phyloP scores from a whole-genome alignment of 2,113 vertebrate species.

The Psephotus haematonotus region DNA sequence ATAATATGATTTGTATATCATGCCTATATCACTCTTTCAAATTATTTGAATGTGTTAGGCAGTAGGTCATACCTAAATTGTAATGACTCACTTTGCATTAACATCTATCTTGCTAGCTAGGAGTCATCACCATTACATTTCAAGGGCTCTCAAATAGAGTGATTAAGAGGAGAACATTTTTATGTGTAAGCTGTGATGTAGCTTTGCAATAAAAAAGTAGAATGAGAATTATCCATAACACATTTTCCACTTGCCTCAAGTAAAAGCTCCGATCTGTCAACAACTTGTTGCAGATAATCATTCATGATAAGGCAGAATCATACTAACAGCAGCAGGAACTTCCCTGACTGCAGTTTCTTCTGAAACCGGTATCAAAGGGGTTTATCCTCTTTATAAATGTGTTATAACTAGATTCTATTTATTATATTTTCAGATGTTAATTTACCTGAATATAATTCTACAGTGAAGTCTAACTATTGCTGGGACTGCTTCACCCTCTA shows the following conservation, averaged over 20 bases:
- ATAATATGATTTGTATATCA: constrained; percentile 32
- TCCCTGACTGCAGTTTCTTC: background rate
- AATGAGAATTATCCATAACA: constrained; percentile 37
- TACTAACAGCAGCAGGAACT: background rate
- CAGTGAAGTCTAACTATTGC: background rate
- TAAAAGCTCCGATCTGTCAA: constrained; percentile 6
- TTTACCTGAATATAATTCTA: background rate
- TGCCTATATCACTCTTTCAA: background rate
- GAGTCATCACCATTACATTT: constrained; percentile 23
- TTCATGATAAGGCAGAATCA: background rate
- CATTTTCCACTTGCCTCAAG: constrained; percentile 17
- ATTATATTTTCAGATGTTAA: background rate
- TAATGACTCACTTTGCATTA: constrained; percentile 45
- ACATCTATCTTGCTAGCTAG: background rate
- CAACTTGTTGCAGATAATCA: background rate
- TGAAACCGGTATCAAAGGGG: background rate
- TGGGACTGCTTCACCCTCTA: background rate
- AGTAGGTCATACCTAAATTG: constrained; percentile 41
- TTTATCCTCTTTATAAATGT: background rate
- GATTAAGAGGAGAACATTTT: constrained; percentile 39
- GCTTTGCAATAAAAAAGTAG: constrained; percentile 27
- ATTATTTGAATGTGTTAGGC: constrained; percentile 20
- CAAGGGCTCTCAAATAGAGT: constrained; percentile 18
- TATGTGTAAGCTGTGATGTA: constrained; percentile 33
- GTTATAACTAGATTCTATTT: background rate